phyloP scores from a whole-genome alignment of 2,113 vertebrate genomes.

The Chrysochloris asiatica region DNA sequence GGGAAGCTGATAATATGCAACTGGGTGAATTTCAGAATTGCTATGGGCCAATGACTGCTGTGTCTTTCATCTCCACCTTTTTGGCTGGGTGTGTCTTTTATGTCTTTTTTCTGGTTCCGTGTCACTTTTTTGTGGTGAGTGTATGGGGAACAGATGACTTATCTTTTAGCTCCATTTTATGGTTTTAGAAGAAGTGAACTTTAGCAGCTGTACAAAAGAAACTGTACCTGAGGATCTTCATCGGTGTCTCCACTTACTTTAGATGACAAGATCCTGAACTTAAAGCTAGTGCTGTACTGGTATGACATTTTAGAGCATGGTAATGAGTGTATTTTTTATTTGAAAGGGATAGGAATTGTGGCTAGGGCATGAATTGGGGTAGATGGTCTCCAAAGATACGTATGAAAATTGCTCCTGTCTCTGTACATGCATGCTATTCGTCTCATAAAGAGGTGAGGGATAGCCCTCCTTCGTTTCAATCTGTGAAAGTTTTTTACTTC shows the following conservation, averaged over 20 bases:
- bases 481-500: background rate
- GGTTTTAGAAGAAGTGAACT: slow-evolving; percentile 23
- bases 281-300: background rate
- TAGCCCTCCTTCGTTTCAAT: background rate
- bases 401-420: slow-evolving; percentile 13
- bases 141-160: background rate
- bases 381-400: background rate
- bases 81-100: background rate
- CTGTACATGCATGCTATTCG: background rate
- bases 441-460: background rate
- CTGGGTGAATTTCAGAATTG: slow-evolving; percentile 46
- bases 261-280: background rate
- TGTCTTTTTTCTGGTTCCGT: background rate
- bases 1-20: background rate
- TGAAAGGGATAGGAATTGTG: background rate
- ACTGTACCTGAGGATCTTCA: background rate
- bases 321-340: slow-evolving; percentile 13
- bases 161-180: slow-evolving; percentile 40
- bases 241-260: background rate
- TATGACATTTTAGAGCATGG: background rate
- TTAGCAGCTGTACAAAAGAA: background rate
- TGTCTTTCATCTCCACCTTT: background rate
- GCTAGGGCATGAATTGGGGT: background rate
- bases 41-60: background rate
- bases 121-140: background rate